Evolutionary conservation across 1,140 invertebrate species (phyloP).

Genomic region (Magallana ariakensis): DNA sequence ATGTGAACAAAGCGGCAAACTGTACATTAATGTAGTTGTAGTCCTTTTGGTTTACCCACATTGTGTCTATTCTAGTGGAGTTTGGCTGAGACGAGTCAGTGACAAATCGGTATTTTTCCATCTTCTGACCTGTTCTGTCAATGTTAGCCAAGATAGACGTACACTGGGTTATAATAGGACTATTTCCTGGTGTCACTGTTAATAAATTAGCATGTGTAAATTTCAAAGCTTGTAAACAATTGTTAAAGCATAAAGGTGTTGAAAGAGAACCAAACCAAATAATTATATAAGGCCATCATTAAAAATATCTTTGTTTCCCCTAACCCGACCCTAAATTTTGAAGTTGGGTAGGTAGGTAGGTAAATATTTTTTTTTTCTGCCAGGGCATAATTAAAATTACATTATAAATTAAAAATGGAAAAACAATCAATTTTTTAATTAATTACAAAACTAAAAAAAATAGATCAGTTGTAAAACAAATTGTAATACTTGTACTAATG

Average conservation of each 20-base stretch:
- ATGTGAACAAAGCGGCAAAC: conserved; percentile 29
- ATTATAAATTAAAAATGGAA: too few species aligned
- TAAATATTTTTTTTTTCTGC: too few species aligned
- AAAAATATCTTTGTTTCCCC: too few species aligned
- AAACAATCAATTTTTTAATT: too few species aligned
- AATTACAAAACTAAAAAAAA: too few species aligned
- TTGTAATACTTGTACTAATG: too few species aligned
- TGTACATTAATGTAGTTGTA: conserved; percentile 36
- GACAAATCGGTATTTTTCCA: conserved; percentile 44
- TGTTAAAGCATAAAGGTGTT: neutral
- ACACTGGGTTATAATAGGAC: conserved; percentile 24
- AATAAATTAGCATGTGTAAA: neutral
- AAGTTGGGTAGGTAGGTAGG: too few species aligned
- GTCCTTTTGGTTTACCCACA: conserved; percentile 45
- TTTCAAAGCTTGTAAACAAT: too few species aligned
- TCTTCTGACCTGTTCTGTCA: neutral
- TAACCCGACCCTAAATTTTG: too few species aligned
- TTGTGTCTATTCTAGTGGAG: conserved; percentile 14
- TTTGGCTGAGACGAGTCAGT: conserved; percentile 49
- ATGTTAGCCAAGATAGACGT: conserved; percentile 3
- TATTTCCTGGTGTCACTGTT: conserved; percentile 6
- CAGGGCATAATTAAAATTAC: too few species aligned
- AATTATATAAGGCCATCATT: too few species aligned
- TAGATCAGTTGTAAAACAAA: too few species aligned
- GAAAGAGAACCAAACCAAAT: neutral